Percentiles rank a stretch among this genome's conserved stretches.
These are phyloP conservation scores for Epinephelus awoara DNA, from an alignment of 2,797 vertebrate species.

Conservation along the genomic window DNA sequence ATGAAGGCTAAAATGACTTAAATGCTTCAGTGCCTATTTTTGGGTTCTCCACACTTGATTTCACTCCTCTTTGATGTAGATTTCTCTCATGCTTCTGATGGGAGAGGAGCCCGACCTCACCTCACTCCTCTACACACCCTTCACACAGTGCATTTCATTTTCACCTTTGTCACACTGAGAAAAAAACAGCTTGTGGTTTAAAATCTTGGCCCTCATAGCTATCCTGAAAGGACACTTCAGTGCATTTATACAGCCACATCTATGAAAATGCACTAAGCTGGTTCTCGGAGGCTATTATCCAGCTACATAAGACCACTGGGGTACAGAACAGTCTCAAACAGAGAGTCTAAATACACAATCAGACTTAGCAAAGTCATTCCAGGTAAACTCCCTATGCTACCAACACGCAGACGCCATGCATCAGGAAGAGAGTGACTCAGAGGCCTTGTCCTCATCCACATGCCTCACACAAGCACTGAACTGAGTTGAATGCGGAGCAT, in stretches of 20 bases:
- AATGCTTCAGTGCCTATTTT: constrained; percentile 57
- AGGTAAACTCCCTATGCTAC: constrained; percentile 20
- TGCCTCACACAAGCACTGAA: constrained; percentile 35
- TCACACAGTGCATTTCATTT: constrained; percentile 27
- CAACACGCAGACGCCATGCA: background rate
- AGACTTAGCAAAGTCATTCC: constrained; percentile 17
- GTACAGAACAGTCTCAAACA: background rate
- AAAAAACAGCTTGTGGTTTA: constrained; percentile 25
- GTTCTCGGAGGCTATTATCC: constrained; percentile 7
- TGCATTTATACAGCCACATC: constrained; percentile 15
- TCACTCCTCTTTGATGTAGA: constrained; percentile 57
- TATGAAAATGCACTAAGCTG: background rate
- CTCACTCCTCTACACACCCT: constrained; percentile 18
- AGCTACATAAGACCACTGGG: background rate
- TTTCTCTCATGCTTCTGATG: constrained; percentile 38
- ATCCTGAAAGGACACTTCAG: constrained; percentile 19
- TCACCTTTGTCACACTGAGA: constrained; percentile 33
- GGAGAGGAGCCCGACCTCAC: constrained; percentile 19
- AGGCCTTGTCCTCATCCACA: constrained; percentile 23
- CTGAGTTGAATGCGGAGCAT: constrained; percentile 38
- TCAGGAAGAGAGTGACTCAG: constrained; percentile 38
- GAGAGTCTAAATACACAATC: constrained; percentile 4
- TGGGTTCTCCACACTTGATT: constrained; percentile 63
- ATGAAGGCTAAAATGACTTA: constrained; percentile 44
- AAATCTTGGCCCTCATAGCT: constrained; percentile 2